Evolutionary conservation across 2,888 invertebrate species (phyloP), one percentile per base, ranked within the genome.

Genomic region (Andrena flavipes): DNA sequence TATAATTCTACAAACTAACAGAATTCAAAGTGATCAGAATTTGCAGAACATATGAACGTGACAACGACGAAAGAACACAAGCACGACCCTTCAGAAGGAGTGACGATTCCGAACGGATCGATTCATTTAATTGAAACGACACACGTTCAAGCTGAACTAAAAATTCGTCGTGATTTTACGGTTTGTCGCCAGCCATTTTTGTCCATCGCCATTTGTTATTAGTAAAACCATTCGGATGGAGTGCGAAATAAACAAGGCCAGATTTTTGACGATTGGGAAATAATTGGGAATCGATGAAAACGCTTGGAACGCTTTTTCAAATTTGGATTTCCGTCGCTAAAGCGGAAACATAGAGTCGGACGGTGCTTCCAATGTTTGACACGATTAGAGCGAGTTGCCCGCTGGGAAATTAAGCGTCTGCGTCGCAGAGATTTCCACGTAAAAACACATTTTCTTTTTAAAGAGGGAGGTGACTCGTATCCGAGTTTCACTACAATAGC

Each of bases 401-500:
- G 68, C 79, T 59, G 80, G 80, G 80, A 80, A 80, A 80, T 80
- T 79, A 80, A 80, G 72, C 67, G 67, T 42, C 71, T 35, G 56
- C 62, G 63, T 35, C 48, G 49, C 35, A 1, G 29, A 68, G 67
- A 72, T 79, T 68, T 79, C 79, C 56, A 29, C 49, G 29, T 42
- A 68, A 78, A 68, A 72, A 67, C 60, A 49, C 23, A 51, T 67
- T 65, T 78, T 56, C 68, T 35, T 72, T 56, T 33, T 54, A 56
- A 63, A 33, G 20, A 26, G 30, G n/a, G 8, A 23, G 30, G 29
- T 20, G 42, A 7, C 33, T 33, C 42, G n/a, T 16, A 42, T 71
- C 33, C 48, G 29, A 16, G 30, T 16, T 16, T n/a, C n/a, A 29
- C 54, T 30, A 8, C 16, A 13, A 33, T 30, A 26, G 63, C n/a